Base-by-base conservation (phyloP, 2,113 vertebrate species). In the Drymodes brunneopygia region DNA sequence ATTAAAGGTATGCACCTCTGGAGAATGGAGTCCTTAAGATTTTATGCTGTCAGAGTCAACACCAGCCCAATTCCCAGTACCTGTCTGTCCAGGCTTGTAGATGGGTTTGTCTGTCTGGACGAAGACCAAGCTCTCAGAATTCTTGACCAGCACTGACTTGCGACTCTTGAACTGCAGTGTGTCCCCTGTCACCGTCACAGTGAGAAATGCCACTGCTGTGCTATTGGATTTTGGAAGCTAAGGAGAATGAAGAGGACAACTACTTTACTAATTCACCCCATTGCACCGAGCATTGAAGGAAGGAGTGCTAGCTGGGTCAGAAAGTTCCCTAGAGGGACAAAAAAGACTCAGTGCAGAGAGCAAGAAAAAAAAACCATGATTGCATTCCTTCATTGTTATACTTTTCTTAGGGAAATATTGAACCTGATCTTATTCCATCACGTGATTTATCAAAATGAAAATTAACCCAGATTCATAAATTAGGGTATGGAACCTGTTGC, bases 101-200 rank as follows among this genome's bases (percentile, higher is more conserved):
- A 97, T 95, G 40, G 98, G 89, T 93, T 98, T 98, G 86, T 98
- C 98, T 38, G 98, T 98, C 87, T 98, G 98, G 33, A 98, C 0
- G 50, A 98, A 98, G 54, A 97, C 88, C 86, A 98, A 69, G 61
- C 92, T 97, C 11, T 98, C 80, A 35, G 92, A 17, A 6, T 91
- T 91, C 95, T 92, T 77, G 53, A 98, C 60, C 40, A 98, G 11
- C 72, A 98, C 96, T 0, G 93, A 95, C 35, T 88, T 98, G 51
- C 75, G 93, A 31, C 72, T 97, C 33, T 9, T 96, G 94, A 97
- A 98, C 23, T 96, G 90, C 17, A 98, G 91, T 5, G 97, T 97
- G 10, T 16, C 15, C 35, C 98, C 98, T 67, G 94, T 94, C 57
- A 97, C 97, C 3, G 6, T 62, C 35, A 98, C 70, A 18, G 94